Evolutionary conservation across 2,888 invertebrate genomes (phyloP), one percentile per base, ranked within the genome.

Genomic region (Athalia circularis): DNA sequence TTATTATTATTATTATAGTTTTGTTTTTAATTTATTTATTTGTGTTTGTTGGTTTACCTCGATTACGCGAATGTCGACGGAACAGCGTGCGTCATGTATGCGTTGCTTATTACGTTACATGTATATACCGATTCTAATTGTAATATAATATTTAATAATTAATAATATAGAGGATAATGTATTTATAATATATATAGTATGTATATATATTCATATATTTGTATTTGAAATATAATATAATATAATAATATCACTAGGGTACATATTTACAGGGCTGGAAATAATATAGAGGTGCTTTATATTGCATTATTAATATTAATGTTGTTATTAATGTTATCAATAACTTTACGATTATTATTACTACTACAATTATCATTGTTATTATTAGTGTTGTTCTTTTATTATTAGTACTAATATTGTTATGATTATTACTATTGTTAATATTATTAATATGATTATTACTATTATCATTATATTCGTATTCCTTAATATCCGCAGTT

Each of bases 191-290:
- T 84, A 83, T 84, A 83, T 84, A 83, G 81, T 83, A 83, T 57
- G 79, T 82, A 47, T 83, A 84, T 84, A 85, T 76, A 76, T 29
- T 43, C 65, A 65, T 52, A 15, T 85, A 84, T 84, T 81, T 83
- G 84, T 86, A 85, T 86, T 85, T 87, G 86, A 88, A 87, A 84
- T 83, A 82, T 84, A 85, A 86, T 75, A 86, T 87, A 87, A 85
- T 86, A 87, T 87, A 86, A 86, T 87, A 88, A 86, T 89, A 89
- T 89, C 88, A 88, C 88, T 90, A 89, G 88, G 90, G 88, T 88
- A 89, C 88, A 88, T 90, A 90, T 90, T 84, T 90, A 90, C 90
- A 90, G 79, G 77, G 74, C 59, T 74, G 77, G 75, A 78, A 76
- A 75, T 75, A 64, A 75, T 72, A 54, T 62, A 75, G 62, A 62